phyloP scores from a whole-genome alignment of 2,797 vertebrate species.

The Crenichthys baileyi region DNA sequence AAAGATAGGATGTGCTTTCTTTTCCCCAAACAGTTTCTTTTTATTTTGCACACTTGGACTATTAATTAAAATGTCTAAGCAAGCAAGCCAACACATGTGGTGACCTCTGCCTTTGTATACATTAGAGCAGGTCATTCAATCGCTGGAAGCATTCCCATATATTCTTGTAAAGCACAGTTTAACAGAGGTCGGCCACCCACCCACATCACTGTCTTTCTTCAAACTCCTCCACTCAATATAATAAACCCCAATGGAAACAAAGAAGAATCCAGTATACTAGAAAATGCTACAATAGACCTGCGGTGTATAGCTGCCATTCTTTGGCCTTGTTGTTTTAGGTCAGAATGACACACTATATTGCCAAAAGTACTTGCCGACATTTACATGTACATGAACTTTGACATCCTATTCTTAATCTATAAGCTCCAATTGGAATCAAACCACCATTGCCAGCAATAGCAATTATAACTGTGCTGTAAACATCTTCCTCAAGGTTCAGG shows the following conservation, averaged over 20 bases:
- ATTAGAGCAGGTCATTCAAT: constrained; percentile 63
- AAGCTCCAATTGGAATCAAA: no score
- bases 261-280: constrained; percentile 19
- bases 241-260: constrained; percentile 7
- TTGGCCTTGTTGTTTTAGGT: constrained; percentile 27
- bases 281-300: constrained; percentile 37
- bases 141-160: constrained; percentile 49
- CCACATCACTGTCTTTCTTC: constrained; percentile 50
- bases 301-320: constrained; percentile 21
- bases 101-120: constrained; percentile 60
- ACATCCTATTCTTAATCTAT: no score
- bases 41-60: constrained; percentile 57
- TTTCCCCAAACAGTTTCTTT: constrained; percentile 26
- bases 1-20: constrained; percentile 15
- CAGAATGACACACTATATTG: no score
- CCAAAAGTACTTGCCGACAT: no score
- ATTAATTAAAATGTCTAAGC: constrained; percentile 78
- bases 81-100: constrained; percentile 68
- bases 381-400: no score
- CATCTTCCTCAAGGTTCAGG: no score
- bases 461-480: no score
- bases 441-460: no score
- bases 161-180: constrained; percentile 43
- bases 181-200: constrained; percentile 66
- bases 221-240: constrained; percentile 39